Base-by-base conservation (phyloP, 2,113 vertebrate species). In the Forbesichthys agassizii region DNA sequence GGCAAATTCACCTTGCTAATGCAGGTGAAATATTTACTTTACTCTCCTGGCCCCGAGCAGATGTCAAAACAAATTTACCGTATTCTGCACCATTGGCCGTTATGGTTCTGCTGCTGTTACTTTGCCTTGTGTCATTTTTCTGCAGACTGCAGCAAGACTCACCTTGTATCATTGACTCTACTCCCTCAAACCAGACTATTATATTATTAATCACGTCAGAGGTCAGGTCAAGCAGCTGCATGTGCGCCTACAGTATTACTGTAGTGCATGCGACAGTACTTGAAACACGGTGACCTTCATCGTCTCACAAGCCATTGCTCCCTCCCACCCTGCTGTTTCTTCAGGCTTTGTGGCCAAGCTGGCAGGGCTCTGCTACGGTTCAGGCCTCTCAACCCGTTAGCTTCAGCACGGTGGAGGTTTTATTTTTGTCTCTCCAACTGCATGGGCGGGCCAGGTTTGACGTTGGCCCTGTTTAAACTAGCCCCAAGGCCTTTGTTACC, bases 281-380 rank as follows among this genome's bases (percentile, higher is more conserved):
- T 20, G 62, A 73, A 69, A 66, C 66, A 66, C 53, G 66, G 68
- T 73, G 76, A 69, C 80, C 73, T 88, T 85, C 66, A 42, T 61
- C 71, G 78, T 82, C 51, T 48, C 61, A 27, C 58, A 64, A 48
- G 27, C 64, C 36, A 71, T 66, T 83, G 75, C 65, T 71, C 48
- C 14, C 0, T n/a, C n/a, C n/a, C n/a, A 57, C 65, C 64, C 71
- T 75, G 77, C 75, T 27, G 64, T 68, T 66, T 27, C 27, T 69
- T 65, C 9, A 48, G 1, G 18, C 14, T 71, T 48, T 2, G 7
- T 60, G 68, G 71, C 27, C 7, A 36, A 61, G 56, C 77, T 61
- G n/a, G 36, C 46, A 5, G 65, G 71, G 11, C 63, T 75, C 54
- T 58, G 12, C 70, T 69, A 47, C 3, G 14, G 53, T 36, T 47